Evolutionary conservation across 2,797 vertebrate genomes (phyloP).

Genomic region (Heteromormyrus szaboi): DNA sequence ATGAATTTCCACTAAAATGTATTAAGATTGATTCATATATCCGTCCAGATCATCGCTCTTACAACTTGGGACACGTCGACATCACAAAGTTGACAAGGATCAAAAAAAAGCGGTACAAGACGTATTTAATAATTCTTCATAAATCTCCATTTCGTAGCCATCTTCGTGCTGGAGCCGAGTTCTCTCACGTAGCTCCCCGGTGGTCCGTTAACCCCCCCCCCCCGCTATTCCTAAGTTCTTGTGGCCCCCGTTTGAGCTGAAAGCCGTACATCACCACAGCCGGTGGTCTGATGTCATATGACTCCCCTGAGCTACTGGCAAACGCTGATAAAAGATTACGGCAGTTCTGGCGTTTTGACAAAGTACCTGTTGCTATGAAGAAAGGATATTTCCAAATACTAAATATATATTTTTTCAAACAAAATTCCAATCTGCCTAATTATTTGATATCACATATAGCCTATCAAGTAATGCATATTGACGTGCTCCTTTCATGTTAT

Average conservation of each 20-base stretch:
- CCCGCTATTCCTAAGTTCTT: constrained; percentile 30
- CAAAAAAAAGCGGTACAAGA: constrained; percentile 39
- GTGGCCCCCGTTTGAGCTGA: constrained; percentile 32
- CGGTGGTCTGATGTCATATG: not conserved
- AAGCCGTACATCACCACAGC: not conserved
- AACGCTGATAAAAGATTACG: not conserved
- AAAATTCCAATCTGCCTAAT: not conserved
- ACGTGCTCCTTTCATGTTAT: not conserved
- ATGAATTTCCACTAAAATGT: constrained; percentile 41
- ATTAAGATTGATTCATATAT: constrained; percentile 60
- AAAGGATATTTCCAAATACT: not conserved
- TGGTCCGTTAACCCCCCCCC: not conserved
- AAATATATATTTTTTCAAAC: not conserved
- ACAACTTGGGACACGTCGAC: constrained; percentile 53
- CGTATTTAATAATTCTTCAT: constrained; percentile 38
- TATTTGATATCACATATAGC: not conserved
- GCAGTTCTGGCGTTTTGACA: not conserved
- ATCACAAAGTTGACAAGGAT: constrained; percentile 43
- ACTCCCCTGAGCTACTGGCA: not conserved
- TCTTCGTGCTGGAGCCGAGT: constrained; percentile 35
- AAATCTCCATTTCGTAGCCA: constrained; percentile 22
- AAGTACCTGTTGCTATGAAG: constrained; percentile 1
- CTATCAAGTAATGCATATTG: not conserved
- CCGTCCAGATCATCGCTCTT: constrained; percentile 44
- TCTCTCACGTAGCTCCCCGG: constrained; percentile 28